A percentile compares a stretch with the other conserved stretches of the same genome.
These are phyloP conservation scores for Drepana arcuata DNA, from an alignment of 1,140 invertebrate species.

Conservation along the genomic window DNA sequence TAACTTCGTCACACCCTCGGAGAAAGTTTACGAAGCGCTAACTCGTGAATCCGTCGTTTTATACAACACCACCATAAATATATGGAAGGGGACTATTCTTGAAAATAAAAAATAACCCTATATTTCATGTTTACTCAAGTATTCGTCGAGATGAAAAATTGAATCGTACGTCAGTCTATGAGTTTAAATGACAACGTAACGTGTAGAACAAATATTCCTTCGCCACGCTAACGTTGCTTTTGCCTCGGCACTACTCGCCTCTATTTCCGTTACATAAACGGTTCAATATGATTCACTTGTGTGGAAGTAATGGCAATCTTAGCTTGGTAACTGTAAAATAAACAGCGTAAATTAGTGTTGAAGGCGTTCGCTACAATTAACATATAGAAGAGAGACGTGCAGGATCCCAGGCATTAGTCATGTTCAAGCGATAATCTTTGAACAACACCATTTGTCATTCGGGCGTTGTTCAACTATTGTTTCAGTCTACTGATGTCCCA, in stretches of 20 bases:
- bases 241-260: too few relatives aligned
- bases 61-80: slow-evolving; percentile 20
- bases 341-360: slow-evolving; percentile 63
- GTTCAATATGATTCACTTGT: too few relatives aligned
- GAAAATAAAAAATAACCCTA: slow-evolving; percentile 25
- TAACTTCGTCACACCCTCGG: slow-evolving; percentile 12
- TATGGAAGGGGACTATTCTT: slow-evolving; percentile 11
- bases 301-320: too few relatives aligned
- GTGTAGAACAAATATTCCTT: too few relatives aligned
- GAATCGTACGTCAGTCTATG: slow-evolving; percentile 41
- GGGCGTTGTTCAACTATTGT: slow-evolving; percentile 2
- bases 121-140: slow-evolving; percentile 42
- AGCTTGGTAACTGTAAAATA: slow-evolving; percentile 47
- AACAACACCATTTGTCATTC: slow-evolving; percentile 56
- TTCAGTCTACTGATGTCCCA: too few relatives aligned
- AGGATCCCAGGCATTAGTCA: slow-evolving; percentile 58
- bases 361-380: slow-evolving; percentile 56
- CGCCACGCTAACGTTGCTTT: too few relatives aligned
- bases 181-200: slow-evolving; percentile 56
- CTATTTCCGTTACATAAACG: too few relatives aligned
- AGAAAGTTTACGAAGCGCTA: slow-evolving; percentile 19
- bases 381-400: slow-evolving; percentile 41
- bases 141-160: slow-evolving; percentile 60
- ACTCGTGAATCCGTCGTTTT: slow-evolving; percentile 22
- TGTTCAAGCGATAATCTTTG: slow-evolving; percentile 60